Percentiles rank a stretch among this genome's conserved stretches.
These are phyloP conservation scores for Potorous gilbertii DNA, from an alignment of 2,797 vertebrate genomes.

Conservation along the genomic window DNA sequence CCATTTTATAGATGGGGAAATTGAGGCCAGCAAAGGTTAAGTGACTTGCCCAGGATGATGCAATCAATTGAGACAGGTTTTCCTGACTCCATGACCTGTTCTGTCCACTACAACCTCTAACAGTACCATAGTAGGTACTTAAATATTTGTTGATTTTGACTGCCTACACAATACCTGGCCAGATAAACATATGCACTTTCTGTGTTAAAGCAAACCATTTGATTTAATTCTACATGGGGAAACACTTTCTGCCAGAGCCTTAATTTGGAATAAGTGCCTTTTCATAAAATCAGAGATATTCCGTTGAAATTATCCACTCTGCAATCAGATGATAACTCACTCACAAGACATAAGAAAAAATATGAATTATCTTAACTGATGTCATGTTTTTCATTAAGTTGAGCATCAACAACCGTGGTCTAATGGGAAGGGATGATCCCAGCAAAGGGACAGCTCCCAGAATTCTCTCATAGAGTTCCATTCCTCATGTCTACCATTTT, in stretches of 20 bases:
- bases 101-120: background rate
- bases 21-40: too few species aligned
- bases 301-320: constrained; percentile 16
- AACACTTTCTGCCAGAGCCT: constrained; percentile 10
- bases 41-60: too few species aligned
- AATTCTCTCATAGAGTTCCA: background rate
- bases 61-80: background rate
- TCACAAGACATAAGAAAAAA: constrained; percentile 1
- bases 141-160: background rate
- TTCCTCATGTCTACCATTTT: background rate
- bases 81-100: background rate
- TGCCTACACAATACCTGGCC: background rate
- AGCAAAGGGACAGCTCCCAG: background rate
- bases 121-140: background rate
- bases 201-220: background rate
- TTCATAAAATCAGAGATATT: background rate
- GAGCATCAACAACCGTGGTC: background rate
- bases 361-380: background rate
- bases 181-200: background rate
- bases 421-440: background rate
- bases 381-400: background rate
- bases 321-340: constrained; percentile 13
- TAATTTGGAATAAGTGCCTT: background rate
- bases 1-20: too few species aligned
- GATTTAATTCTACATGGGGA: background rate